These are phyloP conservation scores for Pagetopsis macropterus DNA, from an alignment of 2,797 vertebrate species.

Conservation along the genomic window DNA sequence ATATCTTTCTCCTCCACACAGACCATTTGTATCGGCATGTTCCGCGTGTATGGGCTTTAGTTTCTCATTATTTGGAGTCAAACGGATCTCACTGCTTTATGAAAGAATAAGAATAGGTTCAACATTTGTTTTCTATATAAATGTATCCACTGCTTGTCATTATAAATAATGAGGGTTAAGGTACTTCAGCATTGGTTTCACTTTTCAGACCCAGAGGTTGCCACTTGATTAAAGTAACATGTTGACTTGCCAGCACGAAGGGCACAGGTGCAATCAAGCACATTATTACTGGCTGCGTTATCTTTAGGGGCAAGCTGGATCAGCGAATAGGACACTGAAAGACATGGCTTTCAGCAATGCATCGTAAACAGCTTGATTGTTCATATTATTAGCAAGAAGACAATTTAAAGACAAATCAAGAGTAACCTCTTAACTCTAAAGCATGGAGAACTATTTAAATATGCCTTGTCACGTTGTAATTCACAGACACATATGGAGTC, in stretches of 20 bases:
- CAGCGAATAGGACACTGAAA: background rate
- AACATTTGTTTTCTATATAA: too few species aligned
- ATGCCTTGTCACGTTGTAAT: background rate
- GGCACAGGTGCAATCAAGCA: background rate
- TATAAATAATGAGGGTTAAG: too few species aligned
- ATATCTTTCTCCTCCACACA: too few species aligned
- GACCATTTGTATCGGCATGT: too few species aligned
- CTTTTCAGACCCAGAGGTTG: too few species aligned
- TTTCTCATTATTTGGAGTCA: too few species aligned
- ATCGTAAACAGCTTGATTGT: background rate
- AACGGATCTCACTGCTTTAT: too few species aligned
- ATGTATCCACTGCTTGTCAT: too few species aligned
- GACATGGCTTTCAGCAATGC: background rate
- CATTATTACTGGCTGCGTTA: background rate
- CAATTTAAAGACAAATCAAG: background rate
- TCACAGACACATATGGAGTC: constrained; percentile 7
- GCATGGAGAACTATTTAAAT: background rate
- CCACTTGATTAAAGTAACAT: background rate
- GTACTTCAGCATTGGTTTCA: too few species aligned
- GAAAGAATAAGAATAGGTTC: too few species aligned
- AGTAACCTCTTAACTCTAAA: background rate
- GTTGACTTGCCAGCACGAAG: background rate
- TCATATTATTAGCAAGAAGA: background rate
- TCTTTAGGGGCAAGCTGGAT: background rate
- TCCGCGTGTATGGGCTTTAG: too few species aligned